Evolutionary conservation across 2,888 invertebrate species (phyloP).

Genomic region (Zele albiditarsus): DNA sequence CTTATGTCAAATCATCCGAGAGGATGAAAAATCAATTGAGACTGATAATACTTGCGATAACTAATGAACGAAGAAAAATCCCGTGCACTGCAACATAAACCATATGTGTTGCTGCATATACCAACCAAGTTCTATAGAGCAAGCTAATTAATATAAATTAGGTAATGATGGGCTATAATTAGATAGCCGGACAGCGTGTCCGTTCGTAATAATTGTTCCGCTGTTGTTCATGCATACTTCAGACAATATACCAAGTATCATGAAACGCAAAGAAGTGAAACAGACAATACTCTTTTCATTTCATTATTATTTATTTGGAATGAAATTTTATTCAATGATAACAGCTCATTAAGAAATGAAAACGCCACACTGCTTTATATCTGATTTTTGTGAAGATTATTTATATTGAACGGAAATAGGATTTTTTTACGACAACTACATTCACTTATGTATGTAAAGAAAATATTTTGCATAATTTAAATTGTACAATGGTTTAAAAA

Average conservation of each 20-base stretch:
- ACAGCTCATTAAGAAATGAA: neutral
- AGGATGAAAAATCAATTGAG: too few species aligned
- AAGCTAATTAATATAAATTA: slow-evolving; percentile 51
- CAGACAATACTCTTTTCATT: neutral
- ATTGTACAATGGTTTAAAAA: too few species aligned
- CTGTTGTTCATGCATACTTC: slow-evolving; percentile 2
- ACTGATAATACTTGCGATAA: slow-evolving; percentile 1
- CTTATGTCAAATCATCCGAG: neutral
- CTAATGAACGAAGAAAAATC: neutral
- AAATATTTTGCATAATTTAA: neutral
- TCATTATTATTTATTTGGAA: slow-evolving; percentile 6
- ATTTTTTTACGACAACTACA: neutral
- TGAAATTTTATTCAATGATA: slow-evolving; percentile 19
- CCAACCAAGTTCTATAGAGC: slow-evolving; percentile 37
- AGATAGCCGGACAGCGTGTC: slow-evolving; percentile 39
- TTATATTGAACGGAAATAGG: neutral
- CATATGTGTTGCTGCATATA: slow-evolving; percentile 36
- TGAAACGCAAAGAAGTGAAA: neutral
- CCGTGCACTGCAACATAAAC: neutral
- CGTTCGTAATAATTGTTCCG: slow-evolving; percentile 34
- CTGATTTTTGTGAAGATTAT: neutral
- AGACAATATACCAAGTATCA: slow-evolving; percentile 9
- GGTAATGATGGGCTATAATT: slow-evolving; percentile 48
- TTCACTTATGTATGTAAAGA: neutral
- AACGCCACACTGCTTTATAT: neutral